Conservation (phyloP, 2,888 invertebrate genomes). For the Rhabditoides inermis region DNA sequence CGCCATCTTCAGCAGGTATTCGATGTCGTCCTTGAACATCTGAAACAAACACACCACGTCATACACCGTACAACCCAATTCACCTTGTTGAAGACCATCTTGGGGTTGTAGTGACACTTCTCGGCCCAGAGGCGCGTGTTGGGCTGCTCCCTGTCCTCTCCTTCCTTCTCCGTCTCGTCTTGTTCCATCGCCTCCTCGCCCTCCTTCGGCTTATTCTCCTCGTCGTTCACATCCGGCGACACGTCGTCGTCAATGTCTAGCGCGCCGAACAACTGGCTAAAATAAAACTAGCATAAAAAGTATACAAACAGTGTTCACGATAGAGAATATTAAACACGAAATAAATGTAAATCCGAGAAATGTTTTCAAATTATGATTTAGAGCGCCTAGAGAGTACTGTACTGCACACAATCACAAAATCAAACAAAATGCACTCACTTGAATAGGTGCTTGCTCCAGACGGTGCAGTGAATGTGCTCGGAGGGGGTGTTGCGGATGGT, state of each 20-base stretch:
- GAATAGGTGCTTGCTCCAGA: slow-evolving; percentile 98
- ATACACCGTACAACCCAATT: slow-evolving; percentile 9
- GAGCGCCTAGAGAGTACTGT: not conserved
- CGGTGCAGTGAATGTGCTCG: slow-evolving; percentile 96
- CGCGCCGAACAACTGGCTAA: slow-evolving; percentile 89
- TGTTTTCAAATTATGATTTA: not conserved
- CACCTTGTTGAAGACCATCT: slow-evolving; percentile 76
- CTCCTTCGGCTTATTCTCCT: slow-evolving; percentile 55
- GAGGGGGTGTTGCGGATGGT: slow-evolving; percentile 98
- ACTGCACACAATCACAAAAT: slow-evolving; percentile 1
- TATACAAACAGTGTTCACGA: not conserved
- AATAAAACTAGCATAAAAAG: slow-evolving; percentile 21
- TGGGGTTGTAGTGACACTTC: slow-evolving; percentile 71
- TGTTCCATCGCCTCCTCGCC: slow-evolving; percentile 1
- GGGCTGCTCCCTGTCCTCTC: slow-evolving; percentile 26
- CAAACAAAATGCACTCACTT: slow-evolving; percentile 64
- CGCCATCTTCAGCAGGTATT: slow-evolving; percentile 84
- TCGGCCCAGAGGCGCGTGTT: slow-evolving; percentile 84
- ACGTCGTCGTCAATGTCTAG: slow-evolving; percentile 93
- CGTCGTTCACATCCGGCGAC: slow-evolving; percentile 87
- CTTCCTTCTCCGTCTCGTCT: not conserved
- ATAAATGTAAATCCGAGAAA: not conserved
- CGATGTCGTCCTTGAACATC: slow-evolving; percentile 85
- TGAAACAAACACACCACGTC: slow-evolving; percentile 28
- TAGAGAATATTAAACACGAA: not conserved